Evolutionary conservation across 2,888 invertebrate species (phyloP).

Genomic region (Andrena fulva): DNA sequence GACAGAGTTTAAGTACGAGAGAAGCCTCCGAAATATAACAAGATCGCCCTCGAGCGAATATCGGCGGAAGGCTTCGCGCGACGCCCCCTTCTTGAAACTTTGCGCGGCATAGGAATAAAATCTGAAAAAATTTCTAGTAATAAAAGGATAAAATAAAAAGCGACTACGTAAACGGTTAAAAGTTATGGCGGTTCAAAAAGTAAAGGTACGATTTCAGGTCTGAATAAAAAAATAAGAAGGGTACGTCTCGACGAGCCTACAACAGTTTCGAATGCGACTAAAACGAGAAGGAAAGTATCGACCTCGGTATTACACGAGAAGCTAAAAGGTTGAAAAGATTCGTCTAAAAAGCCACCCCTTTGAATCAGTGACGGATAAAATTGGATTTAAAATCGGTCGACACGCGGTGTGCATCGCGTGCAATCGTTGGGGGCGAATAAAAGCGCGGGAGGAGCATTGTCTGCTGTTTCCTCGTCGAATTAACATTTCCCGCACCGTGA

Average conservation of each 20-base stretch:
- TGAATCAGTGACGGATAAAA: slow-evolving; percentile 33
- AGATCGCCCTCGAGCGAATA: slow-evolving; percentile 8
- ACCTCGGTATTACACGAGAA: not conserved
- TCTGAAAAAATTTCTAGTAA: slow-evolving; percentile 1
- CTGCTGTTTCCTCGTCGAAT: slow-evolving; percentile 26
- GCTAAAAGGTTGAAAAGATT: slow-evolving; percentile 8
- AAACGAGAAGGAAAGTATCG: slow-evolving; percentile 32
- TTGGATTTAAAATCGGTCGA: slow-evolving; percentile 20
- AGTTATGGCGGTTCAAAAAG: not conserved
- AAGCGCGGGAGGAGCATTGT: slow-evolving; percentile 36
- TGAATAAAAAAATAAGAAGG: slow-evolving; percentile 8
- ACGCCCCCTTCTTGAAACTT: slow-evolving; percentile 1
- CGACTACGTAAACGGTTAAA: not conserved
- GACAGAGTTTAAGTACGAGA: slow-evolving; percentile 58
- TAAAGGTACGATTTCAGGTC: not conserved
- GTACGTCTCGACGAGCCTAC: slow-evolving; percentile 1
- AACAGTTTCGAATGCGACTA: slow-evolving; percentile 29
- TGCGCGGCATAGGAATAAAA: slow-evolving; percentile 4
- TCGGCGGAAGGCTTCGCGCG: not conserved
- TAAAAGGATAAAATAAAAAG: not conserved
- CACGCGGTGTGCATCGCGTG: not conserved
- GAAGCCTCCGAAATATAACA: slow-evolving; percentile 12
- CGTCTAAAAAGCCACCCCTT: slow-evolving; percentile 20
- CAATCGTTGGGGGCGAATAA: slow-evolving; percentile 20
- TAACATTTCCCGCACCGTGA: slow-evolving; percentile 57